Evolutionary conservation across 1,140 invertebrate species (phyloP).

Genomic region (Cheumatopsyche charites): DNA sequence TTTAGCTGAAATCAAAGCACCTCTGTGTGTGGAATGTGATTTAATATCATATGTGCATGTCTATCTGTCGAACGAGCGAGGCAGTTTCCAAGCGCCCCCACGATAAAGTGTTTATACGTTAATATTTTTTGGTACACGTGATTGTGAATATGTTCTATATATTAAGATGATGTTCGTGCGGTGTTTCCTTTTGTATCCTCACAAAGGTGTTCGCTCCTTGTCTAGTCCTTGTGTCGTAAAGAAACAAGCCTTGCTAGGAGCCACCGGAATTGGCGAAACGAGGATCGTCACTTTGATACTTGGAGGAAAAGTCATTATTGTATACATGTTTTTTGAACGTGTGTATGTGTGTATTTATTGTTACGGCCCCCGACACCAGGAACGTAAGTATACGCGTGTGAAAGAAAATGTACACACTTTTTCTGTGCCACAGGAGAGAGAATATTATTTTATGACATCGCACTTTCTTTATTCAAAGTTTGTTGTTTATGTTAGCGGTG

Average conservation of each 20-base stretch:
- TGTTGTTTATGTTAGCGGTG: conserved; percentile 18
- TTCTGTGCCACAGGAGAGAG: not conserved
- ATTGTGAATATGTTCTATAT: conserved; percentile 47
- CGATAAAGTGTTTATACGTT: conserved; percentile 43
- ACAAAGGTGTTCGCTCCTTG: conserved; percentile 46
- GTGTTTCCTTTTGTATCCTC: conserved; percentile 52
- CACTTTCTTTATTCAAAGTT: conserved; percentile 14
- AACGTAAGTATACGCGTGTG: not conserved
- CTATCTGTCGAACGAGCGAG: not conserved
- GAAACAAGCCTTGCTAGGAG: conserved; percentile 23
- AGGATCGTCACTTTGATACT: conserved; percentile 57
- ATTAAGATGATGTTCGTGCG: conserved; percentile 51
- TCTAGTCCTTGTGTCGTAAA: conserved; percentile 45
- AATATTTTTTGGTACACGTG: conserved; percentile 44
- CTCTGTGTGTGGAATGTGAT: too few relatives aligned
- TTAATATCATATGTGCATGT: conserved; percentile 15
- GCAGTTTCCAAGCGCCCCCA: conserved; percentile 21
- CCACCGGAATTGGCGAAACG: conserved; percentile 27
- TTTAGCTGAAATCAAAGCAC: too few relatives aligned
- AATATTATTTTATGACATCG: not conserved
- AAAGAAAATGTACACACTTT: not conserved
- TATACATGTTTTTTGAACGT: not conserved
- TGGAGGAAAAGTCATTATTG: conserved; percentile 52
- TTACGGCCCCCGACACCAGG: not conserved
- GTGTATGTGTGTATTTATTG: not conserved